Conservation (phyloP, 1,140 invertebrate genomes). For the Frieseomelitta varia region DNA sequence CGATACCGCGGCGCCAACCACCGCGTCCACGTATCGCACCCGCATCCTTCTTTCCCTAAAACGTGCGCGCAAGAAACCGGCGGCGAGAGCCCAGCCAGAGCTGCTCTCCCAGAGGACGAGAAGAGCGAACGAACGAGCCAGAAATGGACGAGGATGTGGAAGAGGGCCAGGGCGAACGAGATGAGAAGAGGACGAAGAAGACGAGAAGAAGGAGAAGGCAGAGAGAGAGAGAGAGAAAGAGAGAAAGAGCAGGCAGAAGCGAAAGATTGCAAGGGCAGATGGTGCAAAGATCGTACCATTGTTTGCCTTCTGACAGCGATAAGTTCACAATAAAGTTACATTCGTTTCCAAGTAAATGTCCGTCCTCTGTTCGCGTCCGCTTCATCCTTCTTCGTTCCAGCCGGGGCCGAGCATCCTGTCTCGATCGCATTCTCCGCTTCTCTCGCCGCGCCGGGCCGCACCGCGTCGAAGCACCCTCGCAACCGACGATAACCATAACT, state of each 20-base stretch:
- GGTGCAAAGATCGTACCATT: constrained; percentile 79
- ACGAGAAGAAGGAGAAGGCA: not conserved
- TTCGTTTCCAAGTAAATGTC: constrained; percentile 75
- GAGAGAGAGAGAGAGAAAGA: constrained; percentile 10
- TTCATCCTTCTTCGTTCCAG: constrained; percentile 56
- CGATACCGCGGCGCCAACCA: constrained; percentile 64
- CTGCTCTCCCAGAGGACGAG: not conserved
- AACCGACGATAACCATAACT: constrained; percentile 66
- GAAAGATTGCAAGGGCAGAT: constrained; percentile 73
- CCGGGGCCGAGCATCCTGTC: constrained; percentile 34
- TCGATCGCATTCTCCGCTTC: constrained; percentile 18
- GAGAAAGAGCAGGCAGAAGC: constrained; percentile 57
- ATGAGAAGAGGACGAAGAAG: constrained; percentile 3
- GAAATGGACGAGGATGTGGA: constrained; percentile 13
- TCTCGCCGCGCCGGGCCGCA: constrained; percentile 48
- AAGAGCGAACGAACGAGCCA: constrained; percentile 3
- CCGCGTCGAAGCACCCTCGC: constrained; percentile 49
- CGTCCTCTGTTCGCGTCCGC: constrained; percentile 61
- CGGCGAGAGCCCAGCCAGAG: not conserved
- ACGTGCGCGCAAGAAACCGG: not conserved
- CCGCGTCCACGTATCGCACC: constrained; percentile 36
- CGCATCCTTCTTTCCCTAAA: constrained; percentile 30
- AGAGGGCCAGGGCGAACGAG: constrained; percentile 42
- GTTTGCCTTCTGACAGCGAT: constrained; percentile 80
- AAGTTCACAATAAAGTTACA: constrained; percentile 81